Percentiles rank a stretch among this genome's conserved stretches.
Conservation (phyloP, 2,888 invertebrate species). For the Lasioglossum marginatum region DNA sequence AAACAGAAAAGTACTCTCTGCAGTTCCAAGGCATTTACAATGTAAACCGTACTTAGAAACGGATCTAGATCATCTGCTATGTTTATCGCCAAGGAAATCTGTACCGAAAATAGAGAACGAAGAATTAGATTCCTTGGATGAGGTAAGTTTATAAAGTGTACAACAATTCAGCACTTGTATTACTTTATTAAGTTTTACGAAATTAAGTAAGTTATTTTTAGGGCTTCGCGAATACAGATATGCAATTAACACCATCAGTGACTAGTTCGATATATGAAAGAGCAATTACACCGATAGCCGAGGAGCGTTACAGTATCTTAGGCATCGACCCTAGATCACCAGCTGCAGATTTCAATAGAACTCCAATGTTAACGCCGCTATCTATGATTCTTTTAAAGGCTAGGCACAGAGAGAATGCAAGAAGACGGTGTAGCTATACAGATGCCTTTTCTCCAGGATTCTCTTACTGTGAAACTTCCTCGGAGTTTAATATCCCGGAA, state of each 20-base stretch:
- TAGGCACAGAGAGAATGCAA: conserved; percentile 55
- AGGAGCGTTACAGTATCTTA: conserved; percentile 55
- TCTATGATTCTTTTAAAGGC: conserved; percentile 61
- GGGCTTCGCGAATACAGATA: conserved; percentile 7
- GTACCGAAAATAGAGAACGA: conserved; percentile 61
- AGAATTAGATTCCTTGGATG: conserved; percentile 66
- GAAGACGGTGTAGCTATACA: conserved; percentile 46
- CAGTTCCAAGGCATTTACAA: conserved; percentile 77
- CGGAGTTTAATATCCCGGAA: conserved; percentile 70
- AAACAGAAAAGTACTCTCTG: conserved; percentile 63
- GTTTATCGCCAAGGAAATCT: conserved; percentile 63
- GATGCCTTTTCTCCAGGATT: conserved; percentile 54
- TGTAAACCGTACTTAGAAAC: conserved; percentile 79
- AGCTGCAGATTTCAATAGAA: conserved; percentile 79
- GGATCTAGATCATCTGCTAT: conserved; percentile 74
- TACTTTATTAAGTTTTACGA: not conserved
- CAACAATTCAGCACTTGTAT: not conserved
- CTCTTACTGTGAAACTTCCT: conserved; percentile 75
- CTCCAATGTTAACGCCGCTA: conserved; percentile 76
- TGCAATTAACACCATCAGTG: conserved; percentile 39
- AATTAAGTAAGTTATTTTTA: conserved; percentile 28
- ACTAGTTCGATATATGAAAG: conserved; percentile 21
- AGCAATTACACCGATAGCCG: conserved; percentile 44
- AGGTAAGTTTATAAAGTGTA: conserved; percentile 62
- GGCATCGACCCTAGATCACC: conserved; percentile 80